Evolutionary conservation across 2,888 invertebrate species (phyloP), one percentile per base, ranked within the genome.

Genomic region (Orchesella flavescens): DNA sequence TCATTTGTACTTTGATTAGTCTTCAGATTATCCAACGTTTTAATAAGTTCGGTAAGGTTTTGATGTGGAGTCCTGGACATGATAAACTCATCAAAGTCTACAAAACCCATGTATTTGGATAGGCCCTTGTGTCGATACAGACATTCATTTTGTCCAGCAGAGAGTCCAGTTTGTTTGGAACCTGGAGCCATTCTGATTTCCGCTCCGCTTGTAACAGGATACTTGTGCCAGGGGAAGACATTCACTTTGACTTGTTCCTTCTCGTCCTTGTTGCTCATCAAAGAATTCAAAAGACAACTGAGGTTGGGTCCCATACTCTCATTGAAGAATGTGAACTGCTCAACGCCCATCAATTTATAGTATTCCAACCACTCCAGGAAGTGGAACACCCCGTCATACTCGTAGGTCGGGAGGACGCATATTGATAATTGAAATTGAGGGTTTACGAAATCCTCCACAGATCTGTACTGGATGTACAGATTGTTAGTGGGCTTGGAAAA

Each of bases 301-400:
- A 44, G 53, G 12, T 34, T 13, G 13, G 69, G 59, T 13, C 82
- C 82, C 5, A 82, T 44, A 7, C 75, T 76, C 1, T 21, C 19
- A 44, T 82, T 82, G 55, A 76, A 76, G 9, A 82, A 72, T 5
- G 73, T 83, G 43, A 83, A 66, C n/a, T 77, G 73, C 9, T 66
- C 59, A 0, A 83, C 83, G 1, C 83, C 83, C 83, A 83, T 83
- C 34, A 83, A 17, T 21, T 61, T 73, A 43, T 83, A 59, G 49
- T 72, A 83, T 21, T 83, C 83, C 1, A 83, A 34, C 82, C 82
- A 83, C 49, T 83, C 82, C 15, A 76, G 1, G 17, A 83, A 76
- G 19, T 69, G 69, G 4, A 83, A 24, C 17, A 76, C 76, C 15
- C 76, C 44, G 17, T 76, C 63, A n/a, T 71, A 76, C 4, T 61